Conservation (phyloP, 64 coral and sea anemone species). For the Cladopsammia gracilis region DNA sequence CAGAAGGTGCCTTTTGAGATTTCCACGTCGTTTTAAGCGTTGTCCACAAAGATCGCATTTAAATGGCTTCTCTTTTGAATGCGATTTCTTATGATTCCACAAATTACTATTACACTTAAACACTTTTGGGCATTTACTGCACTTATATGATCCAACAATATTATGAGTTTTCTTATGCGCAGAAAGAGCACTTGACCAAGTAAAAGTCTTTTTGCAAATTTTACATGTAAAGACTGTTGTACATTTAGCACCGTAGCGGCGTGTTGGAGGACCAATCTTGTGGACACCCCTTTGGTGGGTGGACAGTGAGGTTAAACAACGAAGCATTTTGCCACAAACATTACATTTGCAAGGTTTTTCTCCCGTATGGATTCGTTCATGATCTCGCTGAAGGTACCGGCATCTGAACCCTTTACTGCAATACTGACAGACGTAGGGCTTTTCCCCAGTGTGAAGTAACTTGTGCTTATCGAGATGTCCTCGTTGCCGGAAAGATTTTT, state of each 20-base stretch:
- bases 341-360: slow-evolving; percentile 30
- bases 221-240: slow-evolving; percentile 1
- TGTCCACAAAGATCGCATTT: slow-evolving; percentile 48
- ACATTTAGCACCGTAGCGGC: too few species aligned
- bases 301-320: not conserved
- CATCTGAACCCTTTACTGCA: slow-evolving; percentile 28
- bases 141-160: slow-evolving; percentile 1
- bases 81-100: not conserved
- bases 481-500: slow-evolving; percentile 49
- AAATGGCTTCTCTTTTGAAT: slow-evolving; percentile 38
- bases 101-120: slow-evolving; percentile 25
- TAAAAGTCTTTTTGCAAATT: slow-evolving; percentile 11
- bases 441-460: slow-evolving; percentile 64
- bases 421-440: slow-evolving; percentile 45
- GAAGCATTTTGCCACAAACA: slow-evolving; percentile 20
- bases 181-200: slow-evolving; percentile 29
- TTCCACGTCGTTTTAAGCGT: slow-evolving; percentile 10
- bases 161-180: slow-evolving; percentile 20
- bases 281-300: not conserved
- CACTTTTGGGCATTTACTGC: slow-evolving; percentile 8
- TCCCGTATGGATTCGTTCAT: slow-evolving; percentile 48
- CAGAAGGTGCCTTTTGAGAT: slow-evolving; percentile 22
- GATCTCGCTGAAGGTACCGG: not conserved
- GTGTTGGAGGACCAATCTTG: not conserved
- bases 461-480: slow-evolving; percentile 50